phyloP scores from a whole-genome alignment of 2,888 invertebrate species.

The Caenorhabditis drosophilae region DNA sequence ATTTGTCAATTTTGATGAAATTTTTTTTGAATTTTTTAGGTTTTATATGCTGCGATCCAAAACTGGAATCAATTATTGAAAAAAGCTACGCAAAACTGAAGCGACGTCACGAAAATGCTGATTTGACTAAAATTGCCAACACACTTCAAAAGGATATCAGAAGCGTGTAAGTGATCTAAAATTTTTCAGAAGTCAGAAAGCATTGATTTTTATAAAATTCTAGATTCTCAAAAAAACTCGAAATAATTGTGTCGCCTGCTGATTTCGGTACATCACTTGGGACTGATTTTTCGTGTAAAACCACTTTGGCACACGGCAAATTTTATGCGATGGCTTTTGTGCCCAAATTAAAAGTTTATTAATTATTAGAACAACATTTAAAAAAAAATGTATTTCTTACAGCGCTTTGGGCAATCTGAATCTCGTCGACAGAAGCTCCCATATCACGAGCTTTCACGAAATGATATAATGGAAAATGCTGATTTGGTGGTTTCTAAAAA shows the following conservation, averaged over 20 bases:
- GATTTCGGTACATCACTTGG: slow-evolving; percentile 49
- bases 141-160: slow-evolving; percentile 37
- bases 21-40: slow-evolving; percentile 8
- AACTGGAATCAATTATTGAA: slow-evolving; percentile 41
- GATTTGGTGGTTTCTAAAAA: slow-evolving; percentile 33
- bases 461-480: slow-evolving; percentile 22
- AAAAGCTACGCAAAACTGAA: slow-evolving; percentile 43
- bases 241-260: slow-evolving; percentile 38
- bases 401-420: too few species aligned
- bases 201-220: slow-evolving; percentile 5
- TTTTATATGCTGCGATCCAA: slow-evolving; percentile 44
- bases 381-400: too few species aligned
- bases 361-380: too few species aligned
- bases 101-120: slow-evolving; percentile 11
- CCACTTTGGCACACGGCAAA: slow-evolving; percentile 34
- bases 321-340: slow-evolving; percentile 21
- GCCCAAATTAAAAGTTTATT: slow-evolving; percentile 5
- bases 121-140: slow-evolving; percentile 29
- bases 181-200: slow-evolving; percentile 1
- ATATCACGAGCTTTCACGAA: slow-evolving; percentile 30
- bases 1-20: too few species aligned
- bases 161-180: slow-evolving; percentile 35
- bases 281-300: slow-evolving; percentile 51
- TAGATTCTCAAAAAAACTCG: slow-evolving; percentile 53
- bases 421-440: slow-evolving; percentile 10